Conservation (phyloP, 2,888 invertebrate species). For the Orthosia gothica region DNA sequence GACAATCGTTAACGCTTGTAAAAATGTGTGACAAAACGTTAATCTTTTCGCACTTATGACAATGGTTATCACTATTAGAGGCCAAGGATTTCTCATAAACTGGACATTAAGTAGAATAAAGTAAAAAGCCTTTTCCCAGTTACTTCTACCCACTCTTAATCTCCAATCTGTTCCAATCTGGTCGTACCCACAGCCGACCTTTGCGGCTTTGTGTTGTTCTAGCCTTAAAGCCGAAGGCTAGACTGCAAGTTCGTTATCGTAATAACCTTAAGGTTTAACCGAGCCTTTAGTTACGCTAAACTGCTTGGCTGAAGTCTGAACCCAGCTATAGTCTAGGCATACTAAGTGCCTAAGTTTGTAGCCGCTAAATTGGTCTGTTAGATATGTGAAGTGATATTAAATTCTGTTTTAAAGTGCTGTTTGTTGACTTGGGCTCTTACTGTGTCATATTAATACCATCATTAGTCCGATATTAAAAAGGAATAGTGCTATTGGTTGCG, state of each 20-base stretch:
- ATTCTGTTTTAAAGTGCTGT: background rate
- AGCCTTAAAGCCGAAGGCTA: conserved; percentile 23
- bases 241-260: conserved; percentile 53
- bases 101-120: too few relatives aligned
- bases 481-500: too few relatives aligned
- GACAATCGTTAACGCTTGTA: too few relatives aligned
- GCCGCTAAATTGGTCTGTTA: conserved; percentile 1
- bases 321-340: conserved; percentile 8
- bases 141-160: background rate
- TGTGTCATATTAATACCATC: too few relatives aligned
- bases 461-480: too few relatives aligned
- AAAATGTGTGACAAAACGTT: too few relatives aligned
- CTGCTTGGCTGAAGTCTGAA: conserved; percentile 36
- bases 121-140: background rate
- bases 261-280: conserved; percentile 53
- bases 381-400: conserved; percentile 25
- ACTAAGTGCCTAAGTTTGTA: conserved; percentile 34
- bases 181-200: conserved; percentile 11
- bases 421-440: background rate
- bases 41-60: too few relatives aligned
- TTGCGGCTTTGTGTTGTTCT: conserved; percentile 46
- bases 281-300: conserved; percentile 48
- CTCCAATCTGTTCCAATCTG: background rate
- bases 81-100: too few relatives aligned
- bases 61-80: too few relatives aligned